These are phyloP conservation scores for Callosobruchus maculatus DNA, from an alignment of 2,888 invertebrate species.

Conservation along the genomic window DNA sequence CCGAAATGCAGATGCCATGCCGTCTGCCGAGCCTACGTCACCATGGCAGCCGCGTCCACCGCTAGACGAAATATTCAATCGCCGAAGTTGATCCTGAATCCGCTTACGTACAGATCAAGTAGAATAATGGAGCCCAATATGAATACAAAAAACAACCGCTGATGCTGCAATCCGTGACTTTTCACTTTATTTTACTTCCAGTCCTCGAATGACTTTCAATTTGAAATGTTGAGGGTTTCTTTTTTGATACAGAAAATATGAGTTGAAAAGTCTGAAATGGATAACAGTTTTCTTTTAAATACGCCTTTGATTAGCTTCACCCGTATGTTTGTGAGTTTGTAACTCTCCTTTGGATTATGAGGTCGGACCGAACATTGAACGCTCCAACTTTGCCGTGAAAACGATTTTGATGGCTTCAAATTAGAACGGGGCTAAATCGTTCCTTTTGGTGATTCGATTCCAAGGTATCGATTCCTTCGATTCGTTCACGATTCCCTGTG, in stretches of 20 bases:
- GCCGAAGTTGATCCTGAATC: conserved; percentile 33
- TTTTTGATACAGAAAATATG: neutral
- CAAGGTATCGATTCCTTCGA: too few species aligned
- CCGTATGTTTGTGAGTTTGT: too few species aligned
- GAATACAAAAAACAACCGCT: conserved; percentile 24
- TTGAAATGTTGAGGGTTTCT: neutral
- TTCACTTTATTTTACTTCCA: neutral
- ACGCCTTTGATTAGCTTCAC: too few species aligned
- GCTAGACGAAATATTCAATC: conserved; percentile 33
- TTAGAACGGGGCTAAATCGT: too few species aligned
- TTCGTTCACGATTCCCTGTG: too few species aligned
- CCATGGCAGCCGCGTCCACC: conserved; percentile 29
- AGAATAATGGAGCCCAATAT: conserved; percentile 35
- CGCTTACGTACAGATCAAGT: conserved; percentile 37
- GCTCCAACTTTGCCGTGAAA: too few species aligned
- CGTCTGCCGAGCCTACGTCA: conserved; percentile 20
- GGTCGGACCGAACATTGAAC: too few species aligned
- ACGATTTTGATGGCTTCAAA: too few species aligned
- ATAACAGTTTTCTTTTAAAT: too few species aligned
- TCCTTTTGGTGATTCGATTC: too few species aligned
- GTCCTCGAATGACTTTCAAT: neutral
- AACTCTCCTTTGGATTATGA: too few species aligned
- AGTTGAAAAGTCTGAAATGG: neutral
- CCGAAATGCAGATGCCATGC: conserved; percentile 9
- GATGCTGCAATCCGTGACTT: neutral